A percentile compares a stretch with the other conserved stretches of the same genome.
phyloP scores from a whole-genome alignment of 2,888 invertebrate species.

The Biston stratarius region DNA sequence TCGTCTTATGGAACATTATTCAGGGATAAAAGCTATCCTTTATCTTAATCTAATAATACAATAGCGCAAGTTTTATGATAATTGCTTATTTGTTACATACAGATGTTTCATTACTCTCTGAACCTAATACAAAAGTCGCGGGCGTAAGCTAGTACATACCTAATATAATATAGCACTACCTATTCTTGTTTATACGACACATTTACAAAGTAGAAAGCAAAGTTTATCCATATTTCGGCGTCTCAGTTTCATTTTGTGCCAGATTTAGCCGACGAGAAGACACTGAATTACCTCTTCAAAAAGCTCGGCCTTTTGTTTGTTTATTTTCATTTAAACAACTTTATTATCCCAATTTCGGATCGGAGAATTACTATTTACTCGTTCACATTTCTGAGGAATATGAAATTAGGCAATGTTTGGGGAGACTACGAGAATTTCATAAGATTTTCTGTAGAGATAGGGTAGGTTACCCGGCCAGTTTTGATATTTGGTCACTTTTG shows the following conservation, averaged over 20 bases:
- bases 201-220: conserved; percentile 5
- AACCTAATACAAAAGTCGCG: too few relatives aligned
- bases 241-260: conserved; percentile 18
- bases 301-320: conserved; percentile 19
- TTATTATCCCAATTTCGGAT: conserved; percentile 33
- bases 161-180: too few relatives aligned
- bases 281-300: conserved; percentile 11
- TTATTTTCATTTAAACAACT: conserved; percentile 33
- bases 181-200: not conserved
- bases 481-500: not conserved
- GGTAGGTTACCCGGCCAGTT: not conserved
- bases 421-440: conserved; percentile 30
- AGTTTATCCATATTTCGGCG: conserved; percentile 3
- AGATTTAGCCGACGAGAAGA: not conserved
- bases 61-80: too few relatives aligned
- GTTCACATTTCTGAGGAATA: conserved; percentile 31
- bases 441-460: conserved; percentile 24
- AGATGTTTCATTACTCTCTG: too few relatives aligned
- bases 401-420: conserved; percentile 30
- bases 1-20: too few relatives aligned
- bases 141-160: too few relatives aligned
- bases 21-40: too few relatives aligned
- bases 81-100: too few relatives aligned
- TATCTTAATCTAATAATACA: too few relatives aligned
- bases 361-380: conserved; percentile 34